These are phyloP conservation scores for Dicrurus megarhynchus DNA, from an alignment of 2,113 vertebrate species.

Conservation along the genomic window DNA sequence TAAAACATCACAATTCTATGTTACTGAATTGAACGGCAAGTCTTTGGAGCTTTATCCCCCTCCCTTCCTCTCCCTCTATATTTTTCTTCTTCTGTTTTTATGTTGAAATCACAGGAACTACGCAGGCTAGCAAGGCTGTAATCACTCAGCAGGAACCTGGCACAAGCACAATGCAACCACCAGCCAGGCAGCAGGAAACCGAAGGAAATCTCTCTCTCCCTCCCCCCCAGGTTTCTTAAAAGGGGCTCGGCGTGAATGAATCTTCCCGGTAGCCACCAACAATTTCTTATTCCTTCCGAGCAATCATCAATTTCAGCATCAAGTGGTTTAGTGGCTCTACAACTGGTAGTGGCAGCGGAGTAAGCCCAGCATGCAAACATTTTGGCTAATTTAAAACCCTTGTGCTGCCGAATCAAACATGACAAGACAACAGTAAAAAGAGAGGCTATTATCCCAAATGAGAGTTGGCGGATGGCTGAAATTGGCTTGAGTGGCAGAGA, in stretches of 20 bases:
- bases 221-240: conserved; percentile 46
- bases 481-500: conserved; percentile 73
- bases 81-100: conserved; percentile 47
- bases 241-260: conserved; percentile 49
- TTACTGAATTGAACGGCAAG: conserved; percentile 28
- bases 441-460: conserved; percentile 76
- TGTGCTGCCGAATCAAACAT: conserved; percentile 73
- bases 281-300: conserved; percentile 67
- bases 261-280: conserved; percentile 60
- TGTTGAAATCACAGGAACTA: conserved; percentile 70
- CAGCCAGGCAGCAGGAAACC: conserved; percentile 36
- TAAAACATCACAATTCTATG: not conserved
- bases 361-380: conserved; percentile 69
- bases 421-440: conserved; percentile 73
- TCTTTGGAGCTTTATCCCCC: not conserved
- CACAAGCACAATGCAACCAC: conserved; percentile 46
- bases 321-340: conserved; percentile 62
- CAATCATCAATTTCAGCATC: conserved; percentile 75
- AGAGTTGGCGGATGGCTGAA: conserved; percentile 65
- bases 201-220: conserved; percentile 42
- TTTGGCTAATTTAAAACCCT: conserved; percentile 80
- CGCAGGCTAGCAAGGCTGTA: conserved; percentile 53
- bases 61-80: not conserved
- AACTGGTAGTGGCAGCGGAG: conserved; percentile 44
- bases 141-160: conserved; percentile 64